phyloP scores from a whole-genome alignment of 2,113 vertebrate species.

The Upupa epops region DNA sequence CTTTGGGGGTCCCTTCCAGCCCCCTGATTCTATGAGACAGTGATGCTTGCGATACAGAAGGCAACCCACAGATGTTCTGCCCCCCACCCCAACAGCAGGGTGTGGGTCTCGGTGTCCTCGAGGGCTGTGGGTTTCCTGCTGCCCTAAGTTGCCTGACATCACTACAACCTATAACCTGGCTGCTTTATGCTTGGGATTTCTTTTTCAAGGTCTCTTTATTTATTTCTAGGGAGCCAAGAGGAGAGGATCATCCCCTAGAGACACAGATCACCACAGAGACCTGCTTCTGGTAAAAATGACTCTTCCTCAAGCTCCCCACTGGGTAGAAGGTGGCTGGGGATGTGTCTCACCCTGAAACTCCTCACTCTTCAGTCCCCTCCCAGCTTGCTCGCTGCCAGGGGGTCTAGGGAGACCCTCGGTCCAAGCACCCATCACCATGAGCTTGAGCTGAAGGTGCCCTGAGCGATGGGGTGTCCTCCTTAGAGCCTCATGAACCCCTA shows the following conservation, averaged over 20 bases:
- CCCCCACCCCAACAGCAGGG: not conserved
- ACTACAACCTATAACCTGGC: not conserved
- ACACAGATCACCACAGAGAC: not conserved
- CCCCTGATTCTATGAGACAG: not conserved
- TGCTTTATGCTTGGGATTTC: not conserved
- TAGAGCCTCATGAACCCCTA: not conserved
- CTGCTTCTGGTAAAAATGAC: slow-evolving; percentile 5
- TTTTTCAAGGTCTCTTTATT: not conserved
- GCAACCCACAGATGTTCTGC: not conserved
- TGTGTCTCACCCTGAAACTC: not conserved
- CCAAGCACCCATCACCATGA: not conserved
- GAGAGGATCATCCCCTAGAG: slow-evolving; percentile 11
- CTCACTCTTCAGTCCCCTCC: accelerated
- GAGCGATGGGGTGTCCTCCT: not conserved
- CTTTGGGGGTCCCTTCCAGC: too few species aligned
- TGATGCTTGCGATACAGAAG: not conserved
- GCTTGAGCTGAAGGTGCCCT: not conserved
- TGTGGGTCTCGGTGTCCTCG: accelerated
- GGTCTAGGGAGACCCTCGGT: not conserved
- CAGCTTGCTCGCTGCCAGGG: not conserved
- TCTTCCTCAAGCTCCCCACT: accelerated
- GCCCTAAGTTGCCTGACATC: accelerated
- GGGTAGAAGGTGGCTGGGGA: not conserved
- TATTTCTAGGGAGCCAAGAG: not conserved
- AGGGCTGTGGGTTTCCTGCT: not conserved